These are phyloP conservation scores for Scaptomyza parva DNA, from an alignment of 2,888 invertebrate species.

Conservation along the genomic window DNA sequence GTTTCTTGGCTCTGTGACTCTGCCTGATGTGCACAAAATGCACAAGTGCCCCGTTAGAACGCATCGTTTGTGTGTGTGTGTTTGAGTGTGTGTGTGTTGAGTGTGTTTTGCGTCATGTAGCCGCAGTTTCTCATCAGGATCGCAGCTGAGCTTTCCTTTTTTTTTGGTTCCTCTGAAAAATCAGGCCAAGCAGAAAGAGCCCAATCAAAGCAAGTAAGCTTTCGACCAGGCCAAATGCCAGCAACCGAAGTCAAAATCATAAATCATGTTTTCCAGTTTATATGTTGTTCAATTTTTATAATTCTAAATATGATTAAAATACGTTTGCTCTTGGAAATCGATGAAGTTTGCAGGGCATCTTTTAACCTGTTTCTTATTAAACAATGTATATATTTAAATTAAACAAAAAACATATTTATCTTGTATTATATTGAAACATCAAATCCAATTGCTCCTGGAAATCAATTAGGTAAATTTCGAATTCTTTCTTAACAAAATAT, in stretches of 20 bases:
- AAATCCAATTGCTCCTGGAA: no score
- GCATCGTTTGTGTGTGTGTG: constrained; percentile 24
- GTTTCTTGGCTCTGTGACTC: constrained; percentile 20
- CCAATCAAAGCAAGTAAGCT: constrained; percentile 27
- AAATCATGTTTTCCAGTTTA: not conserved
- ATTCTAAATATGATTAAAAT: not conserved
- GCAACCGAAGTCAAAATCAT: no score
- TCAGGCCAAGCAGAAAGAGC: constrained; percentile 36
- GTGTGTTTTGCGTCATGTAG: constrained; percentile 18
- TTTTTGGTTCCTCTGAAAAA: constrained; percentile 20
- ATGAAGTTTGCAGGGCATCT: not conserved
- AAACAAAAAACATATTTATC: not conserved
- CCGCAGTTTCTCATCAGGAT: constrained; percentile 49
- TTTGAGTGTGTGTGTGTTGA: constrained; percentile 6
- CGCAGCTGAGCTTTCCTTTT: constrained; percentile 16
- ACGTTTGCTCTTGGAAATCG: not conserved
- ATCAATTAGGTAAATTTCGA: no score
- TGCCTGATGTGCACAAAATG: constrained; percentile 38
- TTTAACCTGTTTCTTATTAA: not conserved
- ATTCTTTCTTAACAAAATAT: no score
- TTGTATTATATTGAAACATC: not conserved
- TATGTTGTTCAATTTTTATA: not conserved
- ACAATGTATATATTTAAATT: no score
- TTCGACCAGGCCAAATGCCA: constrained; percentile 4
- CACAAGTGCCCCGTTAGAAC: constrained; percentile 31